Base-by-base conservation (phyloP, 2,888 invertebrate genomes). In the Synergus japonicus region DNA sequence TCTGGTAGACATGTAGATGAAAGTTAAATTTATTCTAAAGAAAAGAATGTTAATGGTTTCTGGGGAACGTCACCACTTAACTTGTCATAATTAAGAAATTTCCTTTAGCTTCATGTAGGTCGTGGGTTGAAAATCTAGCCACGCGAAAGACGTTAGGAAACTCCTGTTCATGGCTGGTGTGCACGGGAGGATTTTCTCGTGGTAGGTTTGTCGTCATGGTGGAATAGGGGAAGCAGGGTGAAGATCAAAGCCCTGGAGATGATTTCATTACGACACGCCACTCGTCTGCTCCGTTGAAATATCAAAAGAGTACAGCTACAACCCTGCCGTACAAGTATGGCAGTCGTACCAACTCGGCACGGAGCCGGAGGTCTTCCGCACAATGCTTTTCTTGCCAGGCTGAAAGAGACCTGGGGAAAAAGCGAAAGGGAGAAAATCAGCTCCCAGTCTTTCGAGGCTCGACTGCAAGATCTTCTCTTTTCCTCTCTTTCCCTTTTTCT, bases 231-330 rank as follows among this genome's bases (percentile, higher is more conserved):
- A 76, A 82, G 78, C 77, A 76, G 78, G 88, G 85, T 85, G 87
- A 89, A 91, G 92, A 92, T 92, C 92, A 92, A 92, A 92, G 92
- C 89, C 87, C 87, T 87, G 87, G 88, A 89, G 90, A 91, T 92
- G 90, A 92, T 92, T 92, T 91, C 90, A 92, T 92, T 92, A 92
- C 88, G 88, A 89, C 90, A 88, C 89, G 89, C 88, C 89, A 90
- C 90, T 91, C 89, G 90, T 89, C 88, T 89, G 89, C 89, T 90
- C 86, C 88, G 89, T 88, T 90, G 90, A 91, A 91, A 91, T 92
- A 91, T 92, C 90, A 92, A 90, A 92, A 91, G 90, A 91, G 89
- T 73, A 88, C 83, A 84, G 81, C 80, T 69, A 80, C 79, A 78
- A 82, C 78, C 80, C 83, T 80, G 41, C 54, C 3, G 54, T 41